A percentile compares a stretch with the other conserved stretches of the same genome.
Evolutionary conservation across 1,140 invertebrate species (phyloP).

Genomic region (Ditylenchus dipsaci): DNA sequence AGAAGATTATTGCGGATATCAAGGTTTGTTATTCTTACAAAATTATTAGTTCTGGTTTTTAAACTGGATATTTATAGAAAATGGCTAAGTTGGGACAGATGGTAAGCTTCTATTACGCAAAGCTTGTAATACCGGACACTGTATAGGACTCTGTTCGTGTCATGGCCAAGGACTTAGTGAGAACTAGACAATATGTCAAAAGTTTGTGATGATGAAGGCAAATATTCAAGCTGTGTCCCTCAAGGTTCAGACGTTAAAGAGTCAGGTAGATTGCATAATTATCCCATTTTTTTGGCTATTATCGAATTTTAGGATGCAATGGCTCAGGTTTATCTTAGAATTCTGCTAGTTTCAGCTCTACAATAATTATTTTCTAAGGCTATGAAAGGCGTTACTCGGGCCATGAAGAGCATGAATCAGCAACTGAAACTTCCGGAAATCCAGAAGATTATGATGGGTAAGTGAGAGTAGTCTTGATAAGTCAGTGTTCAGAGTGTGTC

Average conservation of each 20-base stretch:
- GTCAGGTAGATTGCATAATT: conserved; percentile 64
- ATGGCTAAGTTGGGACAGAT: conserved; percentile 98
- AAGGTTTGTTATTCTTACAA: conserved; percentile 58
- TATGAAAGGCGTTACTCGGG: conserved; percentile 97
- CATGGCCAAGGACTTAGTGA: conserved; percentile 97
- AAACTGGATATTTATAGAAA: conserved; percentile 66
- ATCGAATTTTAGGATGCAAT: conserved; percentile 73
- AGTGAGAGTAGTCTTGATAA: too few species aligned
- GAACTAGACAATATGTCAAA: conserved; percentile 91
- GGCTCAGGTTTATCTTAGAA: conserved; percentile 69
- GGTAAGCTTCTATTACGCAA: conserved; percentile 64
- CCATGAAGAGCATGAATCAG: conserved; percentile 95
- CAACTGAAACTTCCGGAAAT: conserved; percentile 97
- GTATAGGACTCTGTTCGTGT: conserved; percentile 95
- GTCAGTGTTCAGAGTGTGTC: too few species aligned
- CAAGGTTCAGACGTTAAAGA: conserved; percentile 95
- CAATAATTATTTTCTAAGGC: conserved; percentile 63
- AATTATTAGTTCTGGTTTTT: too few species aligned
- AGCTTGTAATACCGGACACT: conserved; percentile 12
- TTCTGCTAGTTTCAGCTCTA: neutral
- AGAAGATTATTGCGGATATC: conserved; percentile 95
- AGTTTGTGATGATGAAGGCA: conserved; percentile 98
- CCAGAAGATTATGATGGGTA: conserved; percentile 78
- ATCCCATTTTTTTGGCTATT: too few species aligned
- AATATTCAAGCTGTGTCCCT: conserved; percentile 98